Base-by-base conservation (phyloP, 2,113 vertebrate genomes). In the Tichodroma muraria region DNA sequence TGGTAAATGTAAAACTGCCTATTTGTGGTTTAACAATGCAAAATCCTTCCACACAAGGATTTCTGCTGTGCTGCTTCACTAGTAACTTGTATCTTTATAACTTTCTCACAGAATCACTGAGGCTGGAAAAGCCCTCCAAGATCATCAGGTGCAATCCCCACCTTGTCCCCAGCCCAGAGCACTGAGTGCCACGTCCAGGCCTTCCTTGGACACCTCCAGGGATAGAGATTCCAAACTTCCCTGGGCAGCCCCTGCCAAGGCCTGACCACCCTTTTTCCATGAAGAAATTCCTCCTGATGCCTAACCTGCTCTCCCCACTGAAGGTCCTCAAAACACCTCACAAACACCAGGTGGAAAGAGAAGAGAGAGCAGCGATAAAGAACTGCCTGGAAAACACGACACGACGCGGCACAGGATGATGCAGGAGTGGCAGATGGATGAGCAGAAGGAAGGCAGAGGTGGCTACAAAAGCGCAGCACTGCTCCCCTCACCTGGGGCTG, bases 381-480 rank as follows among this genome's bases (percentile, higher is more conserved):
- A 42, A 3, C 2, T 3, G 44, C 40, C 69, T 52, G 44, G n/a
- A 27, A 82, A 68, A 79, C 31, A 5, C 5, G 4, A 21, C 30
- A 42, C 52, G 17, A 40, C 54, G 15, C 6, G 6, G 66, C 77
- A 47, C 15, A 35, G 49, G 31, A 86, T 40, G 69, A 71, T 20
- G 42, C 89, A 77, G 2, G 10, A 77, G 61, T 2, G 27, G 79
- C 69, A 79, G 80, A 56, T 68, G 69, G 83, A 50, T 12, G 47
- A 93, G 72, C 71, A 95, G 88, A 73, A 80, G 52, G 92, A 40
- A 76, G 54, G 85, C 88, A 94, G 86, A 69, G 47, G 86, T 68
- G 78, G 84, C 72, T 40, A 49, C 50, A 71, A 76, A 76, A 81
- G 73, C 75, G 1, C 87, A 94, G 86, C 5, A 0, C 64, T 25